Percentiles rank a stretch among this genome's conserved stretches.
These are phyloP conservation scores for Nemopilema nomurai DNA, from an alignment of 30 jellyfish, hydroid and myxozoan genomes.

Conservation along the genomic window DNA sequence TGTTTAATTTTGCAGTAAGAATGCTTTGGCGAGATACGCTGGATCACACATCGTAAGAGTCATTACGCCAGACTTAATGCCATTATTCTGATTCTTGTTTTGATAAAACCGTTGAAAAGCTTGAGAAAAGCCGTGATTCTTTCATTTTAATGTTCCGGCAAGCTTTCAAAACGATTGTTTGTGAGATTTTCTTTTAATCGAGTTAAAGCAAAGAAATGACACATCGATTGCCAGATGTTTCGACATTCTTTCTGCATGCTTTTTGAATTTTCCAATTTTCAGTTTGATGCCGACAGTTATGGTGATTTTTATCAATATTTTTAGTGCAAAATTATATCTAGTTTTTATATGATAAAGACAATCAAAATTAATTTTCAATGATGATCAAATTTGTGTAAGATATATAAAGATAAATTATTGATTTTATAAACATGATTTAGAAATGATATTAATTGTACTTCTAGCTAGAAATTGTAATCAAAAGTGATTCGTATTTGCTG, in stretches of 20 bases:
- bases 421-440: constrained; percentile 47
- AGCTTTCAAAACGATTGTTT: constrained; percentile 41
- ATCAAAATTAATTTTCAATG: constrained; percentile 35
- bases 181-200: constrained; percentile 46
- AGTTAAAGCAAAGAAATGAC: constrained; percentile 16
- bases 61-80: constrained; percentile 41
- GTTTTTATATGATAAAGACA: constrained; percentile 37
- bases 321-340: constrained; percentile 11
- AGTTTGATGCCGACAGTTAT: not conserved
- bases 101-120: constrained; percentile 47
- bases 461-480: not conserved
- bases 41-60: constrained; percentile 5
- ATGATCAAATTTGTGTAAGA: constrained; percentile 42
- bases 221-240: constrained; percentile 12
- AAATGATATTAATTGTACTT: constrained; percentile 6
- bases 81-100: constrained; percentile 40
- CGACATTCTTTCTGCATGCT: not conserved
- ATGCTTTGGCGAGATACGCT: not conserved
- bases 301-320: constrained; percentile 37
- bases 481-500: constrained; percentile 24
- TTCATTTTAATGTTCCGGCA: constrained; percentile 24
- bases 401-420: constrained; percentile 41
- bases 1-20: constrained; percentile 15
- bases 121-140: constrained; percentile 38
- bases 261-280: not conserved